Conservation (phyloP, 2,888 invertebrate genomes). For the Augochlorella aurata region DNA sequence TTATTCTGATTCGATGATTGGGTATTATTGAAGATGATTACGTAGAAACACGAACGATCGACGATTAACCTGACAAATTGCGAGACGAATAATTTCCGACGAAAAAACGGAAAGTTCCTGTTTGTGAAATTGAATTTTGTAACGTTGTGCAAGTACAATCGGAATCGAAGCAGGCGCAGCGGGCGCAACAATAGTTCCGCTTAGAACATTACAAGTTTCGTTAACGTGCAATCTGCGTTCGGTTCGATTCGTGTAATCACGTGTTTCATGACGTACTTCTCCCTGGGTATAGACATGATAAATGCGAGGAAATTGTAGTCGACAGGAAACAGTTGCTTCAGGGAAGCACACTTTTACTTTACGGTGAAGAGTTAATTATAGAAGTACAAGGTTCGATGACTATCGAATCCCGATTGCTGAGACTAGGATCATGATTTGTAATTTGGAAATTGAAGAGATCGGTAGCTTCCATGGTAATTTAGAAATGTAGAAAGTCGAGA, state of each 20-base stretch:
- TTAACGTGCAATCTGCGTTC: constrained; percentile 32
- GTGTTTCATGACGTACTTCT: not conserved
- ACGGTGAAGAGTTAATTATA: not conserved
- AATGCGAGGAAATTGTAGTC: constrained; percentile 16
- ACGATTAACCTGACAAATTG: not conserved
- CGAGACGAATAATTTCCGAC: not conserved
- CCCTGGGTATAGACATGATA: not conserved
- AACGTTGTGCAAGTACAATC: constrained; percentile 17
- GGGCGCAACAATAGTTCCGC: not conserved
- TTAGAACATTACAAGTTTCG: constrained; percentile 18
- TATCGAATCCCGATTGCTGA: too few relatives aligned
- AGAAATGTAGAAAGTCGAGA: too few relatives aligned
- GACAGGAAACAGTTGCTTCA: not conserved
- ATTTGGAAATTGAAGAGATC: not conserved
- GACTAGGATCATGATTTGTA: not conserved
- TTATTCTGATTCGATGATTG: too few relatives aligned
- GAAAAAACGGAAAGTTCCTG: constrained; percentile 21
- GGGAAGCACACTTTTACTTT: not conserved
- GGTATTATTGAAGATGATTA: not conserved
- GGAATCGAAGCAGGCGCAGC: not conserved
- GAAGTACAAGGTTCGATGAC: not conserved
- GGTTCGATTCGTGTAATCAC: constrained; percentile 34
- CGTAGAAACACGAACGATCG: not conserved
- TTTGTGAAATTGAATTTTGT: constrained; percentile 49
- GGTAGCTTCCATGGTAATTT: too few relatives aligned